A percentile compares a stretch with the other conserved stretches of the same genome.
Evolutionary conservation across 1,140 invertebrate species (phyloP).

Genomic region (Bombus sylvicola): DNA sequence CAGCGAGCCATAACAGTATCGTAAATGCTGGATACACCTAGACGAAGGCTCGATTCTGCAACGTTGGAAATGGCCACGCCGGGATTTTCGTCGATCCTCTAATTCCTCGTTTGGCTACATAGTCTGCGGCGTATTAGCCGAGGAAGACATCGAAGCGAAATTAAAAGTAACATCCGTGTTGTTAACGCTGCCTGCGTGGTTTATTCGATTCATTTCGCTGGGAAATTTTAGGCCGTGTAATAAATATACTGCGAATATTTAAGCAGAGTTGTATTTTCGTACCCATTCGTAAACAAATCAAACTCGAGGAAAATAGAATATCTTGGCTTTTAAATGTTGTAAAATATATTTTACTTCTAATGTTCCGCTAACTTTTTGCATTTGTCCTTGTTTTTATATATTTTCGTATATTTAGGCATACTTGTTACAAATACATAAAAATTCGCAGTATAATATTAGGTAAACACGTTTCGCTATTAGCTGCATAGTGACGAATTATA

Average conservation of each 20-base stretch:
- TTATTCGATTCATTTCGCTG: background rate
- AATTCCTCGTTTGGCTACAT: constrained; percentile 56
- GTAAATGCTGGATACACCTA: constrained; percentile 49
- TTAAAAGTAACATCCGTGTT: constrained; percentile 30
- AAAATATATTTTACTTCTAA: no score
- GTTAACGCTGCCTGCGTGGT: background rate
- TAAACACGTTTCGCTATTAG: no score
- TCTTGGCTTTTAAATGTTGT: no score
- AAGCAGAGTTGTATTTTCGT: no score
- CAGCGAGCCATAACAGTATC: constrained; percentile 52
- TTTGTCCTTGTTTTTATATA: no score
- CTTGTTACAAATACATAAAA: no score
- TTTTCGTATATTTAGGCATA: no score
- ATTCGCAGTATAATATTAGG: no score
- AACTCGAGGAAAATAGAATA: no score
- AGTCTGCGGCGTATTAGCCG: background rate
- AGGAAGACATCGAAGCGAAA: constrained; percentile 35
- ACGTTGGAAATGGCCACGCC: constrained; percentile 29
- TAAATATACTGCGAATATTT: no score
- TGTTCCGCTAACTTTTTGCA: no score
- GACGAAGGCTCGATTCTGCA: constrained; percentile 33
- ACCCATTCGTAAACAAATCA: no score
- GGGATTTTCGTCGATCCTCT: constrained; percentile 52
- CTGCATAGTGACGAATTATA: background rate
- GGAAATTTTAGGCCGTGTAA: background rate